Conservation (phyloP, 2,888 invertebrate genomes). For the Epinotia bilunana region DNA sequence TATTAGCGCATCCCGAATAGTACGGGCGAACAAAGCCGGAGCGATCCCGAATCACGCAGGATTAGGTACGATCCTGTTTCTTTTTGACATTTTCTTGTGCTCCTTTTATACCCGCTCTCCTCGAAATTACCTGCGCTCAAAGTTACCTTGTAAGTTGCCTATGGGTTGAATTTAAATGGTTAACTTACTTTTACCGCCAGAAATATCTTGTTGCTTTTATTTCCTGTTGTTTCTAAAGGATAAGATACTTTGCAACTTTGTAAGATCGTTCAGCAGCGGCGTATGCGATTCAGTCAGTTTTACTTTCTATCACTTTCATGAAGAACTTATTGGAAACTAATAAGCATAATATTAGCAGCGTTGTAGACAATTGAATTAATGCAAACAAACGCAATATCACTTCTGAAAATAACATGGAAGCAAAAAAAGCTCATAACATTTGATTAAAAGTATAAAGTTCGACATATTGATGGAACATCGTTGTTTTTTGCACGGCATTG, state of each 20-base stretch:
- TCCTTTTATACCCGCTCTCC: conserved; percentile 32
- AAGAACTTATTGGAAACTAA: conserved; percentile 12
- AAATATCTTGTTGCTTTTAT: background rate
- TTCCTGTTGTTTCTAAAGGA: background rate
- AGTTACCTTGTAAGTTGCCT: conserved; percentile 22
- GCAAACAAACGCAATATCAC: background rate
- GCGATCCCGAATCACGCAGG: conserved; percentile 54
- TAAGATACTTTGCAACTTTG: conserved; percentile 9
- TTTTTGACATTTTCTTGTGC: conserved; percentile 48
- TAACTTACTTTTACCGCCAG: conserved; percentile 27
- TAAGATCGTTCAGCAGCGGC: background rate
- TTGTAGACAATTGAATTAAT: background rate
- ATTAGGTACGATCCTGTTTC: conserved; percentile 47
- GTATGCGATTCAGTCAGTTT: background rate
- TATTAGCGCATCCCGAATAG: conserved; percentile 67
- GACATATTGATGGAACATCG: conserved; percentile 11
- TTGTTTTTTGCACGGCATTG: conserved; percentile 23
- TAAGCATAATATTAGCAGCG: background rate
- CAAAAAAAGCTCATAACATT: conserved; percentile 10
- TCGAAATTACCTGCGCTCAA: conserved; percentile 32
- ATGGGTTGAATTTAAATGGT: conserved; percentile 24
- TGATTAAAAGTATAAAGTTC: conserved; percentile 6
- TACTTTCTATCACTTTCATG: background rate
- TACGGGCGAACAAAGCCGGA: conserved; percentile 52
- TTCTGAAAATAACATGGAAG: background rate